Base-by-base conservation (phyloP, 2,797 vertebrate species). In the Enteromius treurensis region DNA sequence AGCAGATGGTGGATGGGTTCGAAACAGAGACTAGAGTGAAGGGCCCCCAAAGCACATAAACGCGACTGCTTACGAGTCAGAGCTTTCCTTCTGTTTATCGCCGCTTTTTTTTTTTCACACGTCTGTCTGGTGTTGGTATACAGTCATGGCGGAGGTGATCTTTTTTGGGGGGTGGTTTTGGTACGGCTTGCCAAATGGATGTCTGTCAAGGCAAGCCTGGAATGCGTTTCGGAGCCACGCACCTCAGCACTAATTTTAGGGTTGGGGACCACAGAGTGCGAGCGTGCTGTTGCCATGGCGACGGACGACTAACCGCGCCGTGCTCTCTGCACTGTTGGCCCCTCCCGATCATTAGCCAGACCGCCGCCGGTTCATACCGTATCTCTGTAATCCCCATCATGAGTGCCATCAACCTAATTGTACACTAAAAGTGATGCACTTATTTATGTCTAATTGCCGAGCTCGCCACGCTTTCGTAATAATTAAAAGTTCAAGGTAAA, bases 171-270 rank as follows among this genome's bases (percentile, higher is more conserved):
- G 88, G 89, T 89, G 90, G 90, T 89, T 90, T 58, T 87, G 75
- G 55, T 21, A 11, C 87, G 86, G 90, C 91, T 88, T 89, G 87
- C 90, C 82, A 93, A 93, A 89, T 90, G 82, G 82, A 75, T 82
- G 87, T 87, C 88, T 89, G 85, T 77, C 80, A 71, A 45, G 19
- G n/a, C 32, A 26, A 82, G 77, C n/a, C 69, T 81, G 68, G 82
- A 87, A 90, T 91, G 82, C 91, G 89, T 92, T 94, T 93, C 92
- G 90, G 90, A 93, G 93, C 92, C 91, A 91, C 81, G 90, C 92
- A 95, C 94, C 94, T 94, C 93, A 82, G 86, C 91, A 91, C 91
- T 95, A 95, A 95, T 95, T 95, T 95, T 93, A 95, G 94, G 93
- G 93, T 93, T 93, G 93, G 91, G 91, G 93, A 93, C 91, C 70